Base-by-base conservation (phyloP, 1,140 invertebrate genomes). In the Araneus ventricosus region DNA sequence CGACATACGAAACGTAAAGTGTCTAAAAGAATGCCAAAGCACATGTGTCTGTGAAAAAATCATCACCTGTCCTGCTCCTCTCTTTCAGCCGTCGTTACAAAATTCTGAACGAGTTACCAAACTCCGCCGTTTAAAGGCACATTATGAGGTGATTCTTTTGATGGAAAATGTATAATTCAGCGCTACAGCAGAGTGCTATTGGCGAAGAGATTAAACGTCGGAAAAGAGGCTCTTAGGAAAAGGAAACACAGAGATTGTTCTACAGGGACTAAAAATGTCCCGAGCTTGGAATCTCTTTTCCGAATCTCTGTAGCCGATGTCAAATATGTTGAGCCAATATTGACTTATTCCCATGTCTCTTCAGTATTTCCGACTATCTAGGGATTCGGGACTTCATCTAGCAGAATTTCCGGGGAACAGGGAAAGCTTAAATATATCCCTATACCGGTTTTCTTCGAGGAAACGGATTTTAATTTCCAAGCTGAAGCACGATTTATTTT, bases 271-370 rank as follows among this genome's bases (percentile, higher is more conserved):
- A 87, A 93, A 93, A 93, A 93, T 93, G 85, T 88, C 67, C 91
- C 63, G 20, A n/a, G 57, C 61, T 27, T 0, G 61, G 34, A 27
- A 37, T 61, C 80, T 85, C 75, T 63, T 52, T 52, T 89, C 85
- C 80, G 80, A 91, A 88, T 87, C 67, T 88, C 84, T 87, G 41
- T 93, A 93, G 91, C 85, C 84, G 17, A 87, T 93, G 91, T 93
- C 91, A 93, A 93, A 87, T 87, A 93, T 87, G 91, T 93, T 93
- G 84, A 87, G 91, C 84, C 67, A 93, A 93, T 93, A 93, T 93
- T 93, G 84, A 93, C 91, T 93, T 85, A 85, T 91, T 85, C 90
- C 80, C 22, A 93, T 84, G 91, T 93, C 91, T 93, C 91, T 93
- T 70, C 45, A 79, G 91, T 92, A 45, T 39, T 91, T 91, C 80